Evolutionary conservation across 2,113 vertebrate genomes (phyloP).

Genomic region (Tursiops truncatus): DNA sequence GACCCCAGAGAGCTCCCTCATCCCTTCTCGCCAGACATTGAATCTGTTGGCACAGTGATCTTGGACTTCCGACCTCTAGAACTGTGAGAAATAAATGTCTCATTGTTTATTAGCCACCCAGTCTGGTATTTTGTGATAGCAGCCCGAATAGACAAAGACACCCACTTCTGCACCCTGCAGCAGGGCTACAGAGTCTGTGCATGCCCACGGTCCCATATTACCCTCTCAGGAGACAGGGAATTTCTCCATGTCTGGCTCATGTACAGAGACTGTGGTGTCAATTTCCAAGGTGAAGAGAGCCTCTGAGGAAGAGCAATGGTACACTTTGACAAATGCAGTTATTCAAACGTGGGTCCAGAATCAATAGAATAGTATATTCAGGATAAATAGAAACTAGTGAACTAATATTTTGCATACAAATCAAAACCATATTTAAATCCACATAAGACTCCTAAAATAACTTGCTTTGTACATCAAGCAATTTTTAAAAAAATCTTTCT

Average conservation of each 20-base stretch:
- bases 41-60: not conserved
- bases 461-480: not conserved
- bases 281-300: not conserved
- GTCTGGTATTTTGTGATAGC: not conserved
- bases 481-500: not conserved
- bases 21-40: not conserved
- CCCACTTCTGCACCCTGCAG: not conserved
- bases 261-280: not conserved
- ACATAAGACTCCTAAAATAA: not conserved
- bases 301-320: not conserved
- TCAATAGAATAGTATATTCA: not conserved
- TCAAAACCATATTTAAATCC: not conserved
- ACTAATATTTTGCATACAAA: not conserved
- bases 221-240: not conserved
- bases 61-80: not conserved
- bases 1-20: not conserved
- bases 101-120: not conserved
- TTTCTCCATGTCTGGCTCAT: not conserved
- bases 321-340: not conserved
- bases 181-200: not conserved
- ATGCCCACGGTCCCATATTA: accelerated
- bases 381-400: not conserved
- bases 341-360: not conserved
- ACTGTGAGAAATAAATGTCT: not conserved
- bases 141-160: not conserved